Evolutionary conservation across 2,888 invertebrate genomes (phyloP).

Genomic region (Anaspis maculata): DNA sequence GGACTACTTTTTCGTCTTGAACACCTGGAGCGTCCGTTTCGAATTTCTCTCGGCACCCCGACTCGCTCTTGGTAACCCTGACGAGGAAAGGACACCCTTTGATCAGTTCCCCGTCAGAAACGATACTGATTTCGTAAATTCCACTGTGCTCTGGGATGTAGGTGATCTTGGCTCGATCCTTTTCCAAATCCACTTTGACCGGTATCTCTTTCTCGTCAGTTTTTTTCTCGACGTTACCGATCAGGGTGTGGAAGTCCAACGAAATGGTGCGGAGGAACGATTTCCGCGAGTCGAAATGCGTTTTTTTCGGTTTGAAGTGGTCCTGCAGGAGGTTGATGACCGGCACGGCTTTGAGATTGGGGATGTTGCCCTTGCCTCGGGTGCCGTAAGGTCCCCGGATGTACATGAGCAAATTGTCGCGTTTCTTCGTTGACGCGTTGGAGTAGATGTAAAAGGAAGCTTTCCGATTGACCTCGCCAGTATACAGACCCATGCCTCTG

Average conservation of each 20-base stretch:
- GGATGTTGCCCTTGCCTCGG: slow-evolving; percentile 26
- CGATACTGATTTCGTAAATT: slow-evolving; percentile 50
- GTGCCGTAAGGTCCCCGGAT: slow-evolving; percentile 36
- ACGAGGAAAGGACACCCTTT: slow-evolving; percentile 53
- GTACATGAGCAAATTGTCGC: slow-evolving; percentile 28
- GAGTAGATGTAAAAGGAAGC: slow-evolving; percentile 51
- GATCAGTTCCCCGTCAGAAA: slow-evolving; percentile 48
- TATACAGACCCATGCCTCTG: slow-evolving; percentile 52
- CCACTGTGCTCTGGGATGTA: slow-evolving; percentile 48
- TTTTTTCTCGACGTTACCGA: slow-evolving; percentile 4
- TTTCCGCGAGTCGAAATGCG: slow-evolving; percentile 8
- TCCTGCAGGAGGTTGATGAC: slow-evolving; percentile 11
- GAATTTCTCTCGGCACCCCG: slow-evolving; percentile 14
- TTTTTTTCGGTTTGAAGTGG: slow-evolving; percentile 11
- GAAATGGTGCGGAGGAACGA: slow-evolving; percentile 15
- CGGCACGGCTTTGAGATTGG: slow-evolving; percentile 11
- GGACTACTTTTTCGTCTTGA: slow-evolving; percentile 20
- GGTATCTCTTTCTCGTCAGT: slow-evolving; percentile 40
- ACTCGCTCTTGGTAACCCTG: slow-evolving; percentile 36
- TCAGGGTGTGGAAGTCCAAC: slow-evolving; percentile 15
- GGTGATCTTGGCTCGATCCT: slow-evolving; percentile 46
- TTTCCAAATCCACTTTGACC: slow-evolving; percentile 43
- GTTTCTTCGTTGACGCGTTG: slow-evolving; percentile 16
- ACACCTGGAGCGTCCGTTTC: slow-evolving; percentile 8
- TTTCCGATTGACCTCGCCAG: slow-evolving; percentile 49